phyloP scores from a whole-genome alignment of 2,797 vertebrate genomes.

The Heliangelus exortis region DNA sequence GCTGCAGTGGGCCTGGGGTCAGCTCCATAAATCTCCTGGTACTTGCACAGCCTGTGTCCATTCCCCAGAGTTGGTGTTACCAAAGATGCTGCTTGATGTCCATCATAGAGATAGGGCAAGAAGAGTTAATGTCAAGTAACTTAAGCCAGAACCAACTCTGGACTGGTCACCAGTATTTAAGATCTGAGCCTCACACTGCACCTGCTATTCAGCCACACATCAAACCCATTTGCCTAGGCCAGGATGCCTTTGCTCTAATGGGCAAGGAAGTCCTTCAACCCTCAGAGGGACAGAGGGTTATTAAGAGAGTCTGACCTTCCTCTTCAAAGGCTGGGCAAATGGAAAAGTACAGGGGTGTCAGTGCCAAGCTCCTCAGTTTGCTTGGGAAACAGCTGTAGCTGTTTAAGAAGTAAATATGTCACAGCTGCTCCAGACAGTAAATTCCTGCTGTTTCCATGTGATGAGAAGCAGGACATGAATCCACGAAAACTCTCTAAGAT shows the following conservation, averaged over 20 bases:
- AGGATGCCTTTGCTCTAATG: not conserved
- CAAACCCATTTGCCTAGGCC: not conserved
- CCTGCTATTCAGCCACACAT: not conserved
- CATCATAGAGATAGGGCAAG: not conserved
- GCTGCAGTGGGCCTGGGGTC: not conserved
- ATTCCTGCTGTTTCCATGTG: conserved; percentile 25
- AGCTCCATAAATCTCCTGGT: not conserved
- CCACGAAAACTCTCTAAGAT: conserved; percentile 1
- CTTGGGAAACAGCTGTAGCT: conserved; percentile 60
- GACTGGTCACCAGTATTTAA: not conserved
- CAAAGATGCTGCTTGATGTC: not conserved
- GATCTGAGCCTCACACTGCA: not conserved
- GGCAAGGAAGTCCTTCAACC: not conserved
- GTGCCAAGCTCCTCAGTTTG: conserved; percentile 40
- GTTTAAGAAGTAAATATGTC: conserved; percentile 56
- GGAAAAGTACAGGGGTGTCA: conserved; percentile 37
- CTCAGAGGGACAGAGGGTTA: not conserved
- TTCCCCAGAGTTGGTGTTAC: not conserved
- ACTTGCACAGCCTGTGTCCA: not conserved
- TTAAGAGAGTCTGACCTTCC: conserved; percentile 11
- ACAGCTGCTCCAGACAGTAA: conserved; percentile 49
- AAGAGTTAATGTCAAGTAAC: not conserved
- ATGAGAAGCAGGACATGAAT: conserved; percentile 54
- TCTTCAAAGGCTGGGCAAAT: conserved; percentile 3
- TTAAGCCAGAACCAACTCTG: not conserved